Evolutionary conservation across 2,113 vertebrate genomes (phyloP).

Genomic region (Clarias batrachus): DNA sequence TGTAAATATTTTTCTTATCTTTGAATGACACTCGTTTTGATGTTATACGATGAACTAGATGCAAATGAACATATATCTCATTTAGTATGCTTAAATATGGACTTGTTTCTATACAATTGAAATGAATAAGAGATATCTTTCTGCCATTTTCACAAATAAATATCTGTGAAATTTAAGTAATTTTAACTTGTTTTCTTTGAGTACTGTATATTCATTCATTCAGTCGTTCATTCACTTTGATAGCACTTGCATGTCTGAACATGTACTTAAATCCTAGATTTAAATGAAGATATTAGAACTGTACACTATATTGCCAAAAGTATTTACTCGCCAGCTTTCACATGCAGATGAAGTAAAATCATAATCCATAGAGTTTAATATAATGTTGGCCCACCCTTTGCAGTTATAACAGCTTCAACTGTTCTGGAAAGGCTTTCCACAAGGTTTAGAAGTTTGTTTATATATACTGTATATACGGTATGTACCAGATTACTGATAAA

Average conservation of each 20-base stretch:
- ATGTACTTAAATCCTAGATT: not conserved
- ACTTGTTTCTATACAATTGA: not conserved
- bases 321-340: too few relatives aligned
- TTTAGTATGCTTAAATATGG: not conserved
- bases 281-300: not conserved
- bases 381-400: too few relatives aligned
- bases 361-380: too few relatives aligned
- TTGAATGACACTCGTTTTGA: not conserved
- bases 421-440: too few relatives aligned
- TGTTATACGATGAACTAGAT: not conserved
- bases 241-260: not conserved
- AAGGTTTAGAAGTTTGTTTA: too few relatives aligned
- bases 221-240: accelerated
- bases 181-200: not conserved
- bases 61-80: not conserved
- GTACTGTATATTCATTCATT: not conserved
- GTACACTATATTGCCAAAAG: too few relatives aligned
- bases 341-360: too few relatives aligned
- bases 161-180: too few relatives aligned
- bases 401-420: too few relatives aligned
- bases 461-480: too few relatives aligned
- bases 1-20: not conserved
- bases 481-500: too few relatives aligned
- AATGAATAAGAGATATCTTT: not conserved
- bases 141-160: too few relatives aligned